phyloP scores from a whole-genome alignment of 2,797 vertebrate species.

The Characodon lateralis region DNA sequence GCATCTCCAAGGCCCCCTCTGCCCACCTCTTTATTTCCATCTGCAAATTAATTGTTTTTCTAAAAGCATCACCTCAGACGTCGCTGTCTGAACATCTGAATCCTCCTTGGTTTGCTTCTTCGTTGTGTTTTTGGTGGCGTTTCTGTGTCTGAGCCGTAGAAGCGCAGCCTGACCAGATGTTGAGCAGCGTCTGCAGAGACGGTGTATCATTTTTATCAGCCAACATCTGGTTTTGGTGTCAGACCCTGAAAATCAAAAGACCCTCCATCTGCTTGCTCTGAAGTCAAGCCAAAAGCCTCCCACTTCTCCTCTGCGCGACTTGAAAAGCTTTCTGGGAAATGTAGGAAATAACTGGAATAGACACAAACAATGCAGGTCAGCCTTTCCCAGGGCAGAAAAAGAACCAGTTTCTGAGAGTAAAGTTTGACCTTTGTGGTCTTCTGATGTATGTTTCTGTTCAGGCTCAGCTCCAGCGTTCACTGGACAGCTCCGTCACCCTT shows the following conservation, averaged over 20 bases:
- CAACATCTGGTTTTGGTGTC: constrained; percentile 60
- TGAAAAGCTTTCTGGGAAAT: constrained; percentile 47
- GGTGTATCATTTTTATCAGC: constrained; percentile 24
- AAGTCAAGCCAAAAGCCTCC: constrained; percentile 44
- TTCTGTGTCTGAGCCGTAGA: background rate
- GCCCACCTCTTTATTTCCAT: background rate
- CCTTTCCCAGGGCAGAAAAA: background rate
- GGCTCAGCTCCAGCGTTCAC: constrained; percentile 91
- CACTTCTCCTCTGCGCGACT: background rate
- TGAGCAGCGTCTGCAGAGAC: background rate
- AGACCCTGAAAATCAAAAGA: constrained; percentile 44
- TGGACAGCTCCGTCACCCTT: constrained; percentile 86
- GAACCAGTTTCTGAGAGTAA: background rate
- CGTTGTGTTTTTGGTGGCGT: background rate
- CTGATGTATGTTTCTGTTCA: constrained; percentile 54
- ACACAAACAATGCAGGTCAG: constrained; percentile 16
- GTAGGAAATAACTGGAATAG: constrained; percentile 33
- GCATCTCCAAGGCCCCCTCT: background rate
- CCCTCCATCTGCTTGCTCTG: constrained; percentile 30
- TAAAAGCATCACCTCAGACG: background rate
- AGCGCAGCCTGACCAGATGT: background rate
- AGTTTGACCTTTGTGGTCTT: background rate
- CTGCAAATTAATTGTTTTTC: background rate
- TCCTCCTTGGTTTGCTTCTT: background rate
- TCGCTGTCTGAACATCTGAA: background rate